Percentiles rank a stretch among this genome's conserved stretches.
These are phyloP conservation scores for Amblyraja radiata DNA, from an alignment of 2,797 vertebrate species.

Conservation along the genomic window DNA sequence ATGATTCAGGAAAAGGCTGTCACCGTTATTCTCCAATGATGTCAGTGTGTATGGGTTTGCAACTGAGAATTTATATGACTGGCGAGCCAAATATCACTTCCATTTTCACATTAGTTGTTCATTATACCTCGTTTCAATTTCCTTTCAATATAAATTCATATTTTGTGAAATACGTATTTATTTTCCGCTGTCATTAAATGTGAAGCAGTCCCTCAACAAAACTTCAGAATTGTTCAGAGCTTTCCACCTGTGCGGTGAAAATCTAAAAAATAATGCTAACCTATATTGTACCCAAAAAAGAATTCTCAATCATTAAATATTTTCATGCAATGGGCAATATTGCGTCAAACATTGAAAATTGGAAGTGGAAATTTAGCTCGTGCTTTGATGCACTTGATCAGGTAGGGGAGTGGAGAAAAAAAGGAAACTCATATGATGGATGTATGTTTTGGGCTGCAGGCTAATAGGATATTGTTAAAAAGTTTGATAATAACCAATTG, in stretches of 20 bases:
- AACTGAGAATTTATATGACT: too few relatives aligned
- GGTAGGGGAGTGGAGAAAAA: not conserved
- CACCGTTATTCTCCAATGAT: not conserved
- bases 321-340: not conserved
- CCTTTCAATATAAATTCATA: not conserved
- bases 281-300: not conserved
- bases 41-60: not conserved
- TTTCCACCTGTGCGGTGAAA: not conserved
- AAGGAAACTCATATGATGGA: not conserved
- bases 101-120: not conserved
- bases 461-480: not conserved
- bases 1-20: not conserved
- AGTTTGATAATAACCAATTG: not conserved
- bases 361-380: not conserved
- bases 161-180: not conserved
- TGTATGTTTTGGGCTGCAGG: not conserved
- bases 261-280: constrained; percentile 4
- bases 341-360: not conserved
- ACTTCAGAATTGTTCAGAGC: not conserved
- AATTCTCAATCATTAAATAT: not conserved
- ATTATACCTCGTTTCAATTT: not conserved
- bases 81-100: not conserved
- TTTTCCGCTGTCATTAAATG: not conserved
- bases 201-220: not conserved
- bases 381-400: not conserved